These are phyloP conservation scores for Naja naja DNA, from an alignment of 2,113 vertebrate genomes.

Conservation along the genomic window DNA sequence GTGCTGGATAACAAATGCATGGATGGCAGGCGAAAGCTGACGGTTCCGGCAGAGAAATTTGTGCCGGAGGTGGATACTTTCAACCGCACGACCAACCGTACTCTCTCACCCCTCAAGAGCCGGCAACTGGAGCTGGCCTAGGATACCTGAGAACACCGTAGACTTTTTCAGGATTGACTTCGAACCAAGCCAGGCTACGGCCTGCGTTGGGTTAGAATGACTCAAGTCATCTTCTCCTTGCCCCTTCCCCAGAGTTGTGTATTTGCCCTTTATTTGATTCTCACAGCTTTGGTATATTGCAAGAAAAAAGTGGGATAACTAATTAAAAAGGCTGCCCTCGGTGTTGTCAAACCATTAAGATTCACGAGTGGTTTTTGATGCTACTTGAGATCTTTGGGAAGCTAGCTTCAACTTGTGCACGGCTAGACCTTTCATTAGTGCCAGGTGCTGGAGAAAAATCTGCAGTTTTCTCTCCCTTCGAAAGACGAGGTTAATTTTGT, in stretches of 20 bases:
- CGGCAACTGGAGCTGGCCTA: slow-evolving; percentile 63
- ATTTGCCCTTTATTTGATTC: slow-evolving; percentile 19
- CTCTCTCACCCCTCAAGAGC: slow-evolving; percentile 43
- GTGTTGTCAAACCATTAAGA: slow-evolving; percentile 4
- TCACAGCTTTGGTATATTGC: slow-evolving; percentile 28
- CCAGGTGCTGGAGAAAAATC: neutral
- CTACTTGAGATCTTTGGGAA: neutral
- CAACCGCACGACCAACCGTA: slow-evolving; percentile 60
- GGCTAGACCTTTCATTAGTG: neutral
- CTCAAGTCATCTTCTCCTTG: neutral
- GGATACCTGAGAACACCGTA: accelerated
- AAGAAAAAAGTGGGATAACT: slow-evolving; percentile 16
- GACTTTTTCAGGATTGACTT: neutral
- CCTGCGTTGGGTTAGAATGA: neutral
- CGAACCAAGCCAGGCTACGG: neutral
- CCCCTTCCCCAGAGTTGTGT: slow-evolving; percentile 6
- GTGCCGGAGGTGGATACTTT: slow-evolving; percentile 67
- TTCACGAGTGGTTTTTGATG: neutral
- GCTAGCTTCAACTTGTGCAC: neutral
- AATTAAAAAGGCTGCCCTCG: slow-evolving; percentile 49
- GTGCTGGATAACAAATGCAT: slow-evolving; percentile 74
- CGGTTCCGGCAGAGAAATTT: slow-evolving; percentile 62
- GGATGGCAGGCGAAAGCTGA: slow-evolving; percentile 70
- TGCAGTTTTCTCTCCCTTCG: neutral
- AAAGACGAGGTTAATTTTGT: neutral